A percentile compares a stretch with the other conserved stretches of the same genome.
Evolutionary conservation across 1,140 invertebrate genomes (phyloP).

Genomic region (Harlomillsia oculata): DNA sequence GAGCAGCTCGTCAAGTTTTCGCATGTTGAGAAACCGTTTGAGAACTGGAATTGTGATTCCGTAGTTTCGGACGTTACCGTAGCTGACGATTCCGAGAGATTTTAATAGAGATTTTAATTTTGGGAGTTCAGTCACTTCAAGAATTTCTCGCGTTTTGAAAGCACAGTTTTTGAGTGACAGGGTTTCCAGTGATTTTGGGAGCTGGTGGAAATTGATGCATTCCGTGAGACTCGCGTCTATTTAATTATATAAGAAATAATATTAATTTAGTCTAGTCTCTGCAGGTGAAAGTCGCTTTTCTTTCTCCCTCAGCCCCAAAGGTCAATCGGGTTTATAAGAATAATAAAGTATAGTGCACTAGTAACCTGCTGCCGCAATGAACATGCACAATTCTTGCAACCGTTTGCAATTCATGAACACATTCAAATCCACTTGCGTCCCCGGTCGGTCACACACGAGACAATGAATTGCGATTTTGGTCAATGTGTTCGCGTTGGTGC

Average conservation of each 20-base stretch:
- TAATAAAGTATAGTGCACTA: no score
- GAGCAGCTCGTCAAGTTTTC: conserved; percentile 12
- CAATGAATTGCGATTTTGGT: conserved; percentile 10
- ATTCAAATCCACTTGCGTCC: conserved; percentile 7
- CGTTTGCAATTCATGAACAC: not conserved
- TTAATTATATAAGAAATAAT: no score
- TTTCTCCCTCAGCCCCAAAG: no score
- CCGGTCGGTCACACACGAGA: conserved; percentile 7
- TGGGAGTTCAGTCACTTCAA: not conserved
- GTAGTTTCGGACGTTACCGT: not conserved
- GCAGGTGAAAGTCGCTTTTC: no score
- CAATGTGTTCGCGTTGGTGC: conserved; percentile 2
- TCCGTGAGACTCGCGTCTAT: no score
- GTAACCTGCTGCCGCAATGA: no score
- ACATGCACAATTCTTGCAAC: conserved; percentile 19
- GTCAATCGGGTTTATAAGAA: no score
- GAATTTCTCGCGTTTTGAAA: conserved; percentile 5
- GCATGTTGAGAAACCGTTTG: conserved; percentile 1
- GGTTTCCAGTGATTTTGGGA: conserved; percentile 7
- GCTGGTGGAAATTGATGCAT: conserved; percentile 9
- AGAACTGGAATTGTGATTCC: not conserved
- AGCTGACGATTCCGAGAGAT: conserved; percentile 12
- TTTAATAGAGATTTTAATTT: conserved; percentile 9
- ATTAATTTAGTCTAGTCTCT: no score
- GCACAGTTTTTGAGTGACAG: conserved; percentile 9